Evolutionary conservation across 1,140 invertebrate genomes (phyloP).

Genomic region (Tetramorium alpestre): DNA sequence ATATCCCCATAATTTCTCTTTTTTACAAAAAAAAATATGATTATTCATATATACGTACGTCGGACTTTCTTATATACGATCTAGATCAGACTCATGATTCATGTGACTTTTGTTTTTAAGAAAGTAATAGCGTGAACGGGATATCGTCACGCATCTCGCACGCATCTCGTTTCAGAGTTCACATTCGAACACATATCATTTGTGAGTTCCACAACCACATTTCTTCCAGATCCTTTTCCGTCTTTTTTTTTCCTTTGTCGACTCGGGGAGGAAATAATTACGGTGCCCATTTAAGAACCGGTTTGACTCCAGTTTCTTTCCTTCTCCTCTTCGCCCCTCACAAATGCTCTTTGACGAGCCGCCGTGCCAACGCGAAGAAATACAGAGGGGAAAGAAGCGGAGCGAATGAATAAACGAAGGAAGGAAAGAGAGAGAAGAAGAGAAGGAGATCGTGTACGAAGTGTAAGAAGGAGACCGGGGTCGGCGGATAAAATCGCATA

Average conservation of each 20-base stretch:
- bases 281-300: slow-evolving; percentile 78
- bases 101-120: slow-evolving; percentile 9
- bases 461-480: not conserved
- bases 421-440: not conserved
- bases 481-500: slow-evolving; percentile 39
- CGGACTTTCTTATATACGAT: not conserved
- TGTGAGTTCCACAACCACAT: slow-evolving; percentile 19
- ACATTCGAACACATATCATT: slow-evolving; percentile 4
- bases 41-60: not conserved
- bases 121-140: slow-evolving; percentile 20
- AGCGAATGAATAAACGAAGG: slow-evolving; percentile 30
- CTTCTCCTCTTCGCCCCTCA: slow-evolving; percentile 24
- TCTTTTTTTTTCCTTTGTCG: slow-evolving; percentile 15
- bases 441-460: not conserved
- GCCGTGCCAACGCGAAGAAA: slow-evolving; percentile 41
- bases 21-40: not conserved
- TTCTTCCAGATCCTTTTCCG: slow-evolving; percentile 30
- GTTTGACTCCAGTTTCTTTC: slow-evolving; percentile 63
- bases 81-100: not conserved
- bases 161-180: slow-evolving; percentile 27
- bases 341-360: slow-evolving; percentile 63
- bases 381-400: slow-evolving; percentile 21
- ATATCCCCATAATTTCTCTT: not conserved
- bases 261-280: slow-evolving; percentile 78
- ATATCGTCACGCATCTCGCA: slow-evolving; percentile 25